Base-by-base conservation (phyloP, 2,888 invertebrate species). In the Meteorus cinctellus region DNA sequence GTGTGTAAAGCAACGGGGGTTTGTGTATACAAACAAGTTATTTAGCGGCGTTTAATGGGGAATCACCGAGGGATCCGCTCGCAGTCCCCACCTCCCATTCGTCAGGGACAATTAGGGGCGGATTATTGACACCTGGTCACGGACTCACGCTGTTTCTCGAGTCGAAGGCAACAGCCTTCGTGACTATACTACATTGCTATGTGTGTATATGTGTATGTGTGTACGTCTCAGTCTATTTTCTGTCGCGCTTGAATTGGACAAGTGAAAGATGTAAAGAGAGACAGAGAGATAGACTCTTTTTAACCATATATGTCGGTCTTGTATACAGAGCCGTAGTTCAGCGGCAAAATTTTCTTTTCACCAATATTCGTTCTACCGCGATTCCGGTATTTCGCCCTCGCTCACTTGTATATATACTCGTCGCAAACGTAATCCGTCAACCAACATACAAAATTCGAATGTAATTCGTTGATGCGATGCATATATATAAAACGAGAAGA, bases 101-200 rank as follows among this genome's bases (percentile, higher is more conserved):
- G 80, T 82, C 83, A 81, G 79, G 81, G 82, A 87, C 87, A 88
- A 89, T 89, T 89, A 88, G 84, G 82, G 82, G 80, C 77, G 89
- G 89, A 89, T 89, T 89, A 89, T 88, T 86, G 86, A 87, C 89
- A 88, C 89, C 89, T 89, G 89, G 89, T 81, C 67, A 74, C 79
- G 85, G 81, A 84, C 82, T 85, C 86, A 84, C 81, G 87, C 87
- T 87, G 86, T 77, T 85, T 81, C 77, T 81, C 80, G 81, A 85
- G 84, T 85, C 84, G 85, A 41, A 41, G 41, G 41, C 41, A 41
- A 41, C 72, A 82, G 82, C 80, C 82, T 82, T 78, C 77, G 59
- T 77, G 76, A 78, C 73, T 77, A 67, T 73, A 60, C 31, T 16
- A 19, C 63, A 34, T 66, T 31, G 14, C 29, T 62, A 12, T 24